These are phyloP conservation scores for Trichonephila clavata DNA, from an alignment of 1,140 invertebrate species.

Conservation along the genomic window DNA sequence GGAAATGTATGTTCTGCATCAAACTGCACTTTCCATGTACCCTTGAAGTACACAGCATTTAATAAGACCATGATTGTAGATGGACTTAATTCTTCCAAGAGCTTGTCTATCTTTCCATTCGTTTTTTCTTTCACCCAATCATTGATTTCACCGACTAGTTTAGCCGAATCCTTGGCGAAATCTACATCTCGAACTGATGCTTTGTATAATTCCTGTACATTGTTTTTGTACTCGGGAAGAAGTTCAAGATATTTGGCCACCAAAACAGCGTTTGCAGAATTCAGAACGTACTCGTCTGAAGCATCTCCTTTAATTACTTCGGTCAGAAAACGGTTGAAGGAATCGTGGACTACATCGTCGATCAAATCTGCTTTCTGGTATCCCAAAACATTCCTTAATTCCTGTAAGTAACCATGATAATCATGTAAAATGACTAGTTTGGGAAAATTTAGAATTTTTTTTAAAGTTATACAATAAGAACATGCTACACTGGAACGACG, in stretches of 20 bases:
- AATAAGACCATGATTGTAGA: constrained; percentile 85
- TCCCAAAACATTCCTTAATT: neutral
- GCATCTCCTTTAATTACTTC: too few species aligned
- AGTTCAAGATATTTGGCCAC: neutral
- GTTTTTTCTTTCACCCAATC: constrained; percentile 86
- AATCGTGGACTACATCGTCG: neutral
- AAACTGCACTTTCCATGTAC: constrained; percentile 77
- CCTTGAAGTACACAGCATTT: constrained; percentile 93
- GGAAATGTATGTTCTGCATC: constrained; percentile 53
- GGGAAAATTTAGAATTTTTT: too few species aligned
- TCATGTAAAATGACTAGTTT: too few species aligned
- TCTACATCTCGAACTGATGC: constrained; percentile 27
- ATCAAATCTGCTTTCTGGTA: neutral
- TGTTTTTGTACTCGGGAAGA: neutral
- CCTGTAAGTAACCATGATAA: neutral
- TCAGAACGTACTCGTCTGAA: neutral
- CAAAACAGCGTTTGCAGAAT: neutral
- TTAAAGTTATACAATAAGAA: too few species aligned
- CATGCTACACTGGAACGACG: too few species aligned
- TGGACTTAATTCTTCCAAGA: constrained; percentile 84
- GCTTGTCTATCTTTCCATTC: constrained; percentile 86
- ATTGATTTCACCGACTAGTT: constrained; percentile 69
- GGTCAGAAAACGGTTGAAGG: neutral
- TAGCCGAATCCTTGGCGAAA: constrained; percentile 50
- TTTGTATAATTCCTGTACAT: neutral